Percentiles rank a stretch among this genome's conserved stretches.
Conservation (phyloP, 2,797 vertebrate species). For the Neosalanx taihuensis region DNA sequence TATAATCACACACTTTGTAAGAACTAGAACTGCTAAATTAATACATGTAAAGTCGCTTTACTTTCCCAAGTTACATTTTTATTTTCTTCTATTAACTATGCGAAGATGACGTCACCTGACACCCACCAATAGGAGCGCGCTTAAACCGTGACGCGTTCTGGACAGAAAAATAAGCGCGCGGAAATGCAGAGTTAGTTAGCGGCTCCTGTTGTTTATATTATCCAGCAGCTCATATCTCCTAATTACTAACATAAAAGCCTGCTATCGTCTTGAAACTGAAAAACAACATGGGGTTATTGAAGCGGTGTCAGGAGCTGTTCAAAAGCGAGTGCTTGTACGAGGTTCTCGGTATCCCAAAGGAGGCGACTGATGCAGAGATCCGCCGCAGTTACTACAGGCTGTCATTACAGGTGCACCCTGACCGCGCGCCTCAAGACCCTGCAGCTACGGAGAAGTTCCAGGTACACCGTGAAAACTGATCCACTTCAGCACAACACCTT, state of each 20-base stretch:
- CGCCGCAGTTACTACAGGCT: slow-evolving; percentile 84
- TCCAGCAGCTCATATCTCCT: too few species aligned
- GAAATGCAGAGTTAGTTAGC: neutral
- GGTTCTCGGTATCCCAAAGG: slow-evolving; percentile 73
- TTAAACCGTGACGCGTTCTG: neutral
- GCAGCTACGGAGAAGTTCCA: slow-evolving; percentile 84
- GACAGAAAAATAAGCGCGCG: neutral
- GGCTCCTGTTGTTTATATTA: too few species aligned
- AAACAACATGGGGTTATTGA: slow-evolving; percentile 75
- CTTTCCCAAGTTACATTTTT: neutral
- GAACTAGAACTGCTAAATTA: neutral
- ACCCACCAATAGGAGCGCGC: neutral
- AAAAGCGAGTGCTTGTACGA: slow-evolving; percentile 78
- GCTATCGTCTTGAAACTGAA: neutral
- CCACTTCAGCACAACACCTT: too few species aligned
- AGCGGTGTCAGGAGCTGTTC: slow-evolving; percentile 77
- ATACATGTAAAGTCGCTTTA: too few species aligned
- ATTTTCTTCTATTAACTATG: neutral
- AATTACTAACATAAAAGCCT: too few species aligned
- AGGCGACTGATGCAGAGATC: slow-evolving; percentile 75
- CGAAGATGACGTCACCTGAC: neutral
- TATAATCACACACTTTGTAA: neutral
- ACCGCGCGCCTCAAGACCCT: slow-evolving; percentile 75
- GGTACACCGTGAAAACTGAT: slow-evolving; percentile 62
- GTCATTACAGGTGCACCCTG: slow-evolving; percentile 84